phyloP scores from a whole-genome alignment of 1,140 invertebrate species.

The Megathymus violae region DNA sequence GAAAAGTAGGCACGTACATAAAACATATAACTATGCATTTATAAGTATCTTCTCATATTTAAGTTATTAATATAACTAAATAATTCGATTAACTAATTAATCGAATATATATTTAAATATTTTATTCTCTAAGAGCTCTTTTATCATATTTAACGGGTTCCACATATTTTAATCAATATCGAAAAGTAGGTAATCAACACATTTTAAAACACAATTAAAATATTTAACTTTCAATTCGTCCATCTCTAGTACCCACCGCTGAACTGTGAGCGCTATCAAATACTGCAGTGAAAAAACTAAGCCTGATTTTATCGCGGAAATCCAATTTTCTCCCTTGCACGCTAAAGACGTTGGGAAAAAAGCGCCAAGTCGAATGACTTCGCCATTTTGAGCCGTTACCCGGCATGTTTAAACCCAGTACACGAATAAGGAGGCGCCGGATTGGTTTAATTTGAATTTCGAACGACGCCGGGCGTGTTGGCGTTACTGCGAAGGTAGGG shows the following conservation, averaged over 20 bases:
- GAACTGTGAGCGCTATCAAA: slow-evolving; percentile 54
- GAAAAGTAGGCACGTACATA: no score
- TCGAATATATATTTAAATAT: no score
- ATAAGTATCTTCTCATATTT: no score
- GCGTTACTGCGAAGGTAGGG: slow-evolving; percentile 40
- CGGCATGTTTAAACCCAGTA: slow-evolving; percentile 64
- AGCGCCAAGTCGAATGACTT: slow-evolving; percentile 81
- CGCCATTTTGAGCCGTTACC: slow-evolving; percentile 75
- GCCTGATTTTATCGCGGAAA: slow-evolving; percentile 77
- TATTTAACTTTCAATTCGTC: slow-evolving; percentile 6
- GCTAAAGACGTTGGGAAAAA: slow-evolving; percentile 75
- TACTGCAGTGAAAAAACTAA: slow-evolving; percentile 66
- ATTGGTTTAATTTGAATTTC: slow-evolving; percentile 81
- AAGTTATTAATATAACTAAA: no score
- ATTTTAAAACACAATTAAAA: neutral
- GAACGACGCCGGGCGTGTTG: slow-evolving; percentile 59
- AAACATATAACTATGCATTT: no score
- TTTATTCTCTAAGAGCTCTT: no score
- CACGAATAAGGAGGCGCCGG: slow-evolving; percentile 81
- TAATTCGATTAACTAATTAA: no score
- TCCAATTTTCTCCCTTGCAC: slow-evolving; percentile 79
- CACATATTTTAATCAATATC: no score
- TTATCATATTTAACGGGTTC: no score
- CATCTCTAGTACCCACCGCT: slow-evolving; percentile 26
- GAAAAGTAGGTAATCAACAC: neutral